phyloP scores from a whole-genome alignment of 2,113 vertebrate species.

The Eptesicus fuscus region DNA sequence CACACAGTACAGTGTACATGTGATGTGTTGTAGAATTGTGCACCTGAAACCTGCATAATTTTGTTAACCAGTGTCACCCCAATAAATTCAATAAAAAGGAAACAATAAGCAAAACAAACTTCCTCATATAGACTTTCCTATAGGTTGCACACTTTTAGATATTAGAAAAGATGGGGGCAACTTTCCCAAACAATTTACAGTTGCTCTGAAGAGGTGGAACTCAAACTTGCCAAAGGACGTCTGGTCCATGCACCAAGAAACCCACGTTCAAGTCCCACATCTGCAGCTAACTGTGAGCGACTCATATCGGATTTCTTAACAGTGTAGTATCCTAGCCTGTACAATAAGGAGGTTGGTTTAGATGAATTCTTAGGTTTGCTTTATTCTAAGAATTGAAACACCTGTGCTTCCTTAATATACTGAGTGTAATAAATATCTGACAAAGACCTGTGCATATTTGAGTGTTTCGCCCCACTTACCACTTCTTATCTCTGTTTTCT shows the following conservation, averaged over 20 bases:
- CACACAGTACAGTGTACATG: background rate
- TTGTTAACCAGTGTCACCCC: background rate
- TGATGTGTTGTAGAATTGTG: background rate
- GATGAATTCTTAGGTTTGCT: background rate
- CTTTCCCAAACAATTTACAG: background rate
- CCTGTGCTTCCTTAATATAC: background rate
- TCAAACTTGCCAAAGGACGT: background rate
- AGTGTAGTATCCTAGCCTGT: background rate
- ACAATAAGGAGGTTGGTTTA: background rate
- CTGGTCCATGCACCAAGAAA: background rate
- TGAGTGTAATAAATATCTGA: background rate
- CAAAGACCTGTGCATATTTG: background rate
- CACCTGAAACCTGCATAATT: background rate
- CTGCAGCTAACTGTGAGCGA: background rate
- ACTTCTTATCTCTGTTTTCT: background rate
- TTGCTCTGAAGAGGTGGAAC: background rate
- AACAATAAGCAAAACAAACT: background rate
- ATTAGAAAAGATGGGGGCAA: background rate
- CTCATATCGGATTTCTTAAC: background rate
- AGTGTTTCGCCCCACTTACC: background rate
- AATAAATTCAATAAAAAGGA: background rate
- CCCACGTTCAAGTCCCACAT: background rate
- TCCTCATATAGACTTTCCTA: background rate
- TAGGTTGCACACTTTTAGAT: background rate
- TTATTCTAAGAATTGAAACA: background rate